These are phyloP conservation scores for Cerastis rubricosa DNA, from an alignment of 2,888 invertebrate species.

Conservation along the genomic window DNA sequence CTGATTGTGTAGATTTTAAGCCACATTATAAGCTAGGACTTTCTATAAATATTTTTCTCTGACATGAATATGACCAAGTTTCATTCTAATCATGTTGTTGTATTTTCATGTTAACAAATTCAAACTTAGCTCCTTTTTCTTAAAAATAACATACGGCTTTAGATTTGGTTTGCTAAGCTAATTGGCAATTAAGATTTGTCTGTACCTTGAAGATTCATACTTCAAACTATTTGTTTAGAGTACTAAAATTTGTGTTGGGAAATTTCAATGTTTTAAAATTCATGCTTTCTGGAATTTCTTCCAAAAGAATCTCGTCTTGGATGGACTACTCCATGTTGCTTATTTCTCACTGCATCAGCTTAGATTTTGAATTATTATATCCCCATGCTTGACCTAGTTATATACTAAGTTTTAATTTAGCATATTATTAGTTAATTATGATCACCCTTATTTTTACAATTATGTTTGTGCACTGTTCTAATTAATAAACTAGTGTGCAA, in stretches of 20 bases:
- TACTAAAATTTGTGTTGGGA: neutral
- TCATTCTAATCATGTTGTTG: neutral
- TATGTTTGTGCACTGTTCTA: constrained; percentile 9
- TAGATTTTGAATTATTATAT: constrained; percentile 36
- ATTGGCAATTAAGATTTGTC: neutral
- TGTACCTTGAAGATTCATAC: neutral
- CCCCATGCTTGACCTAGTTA: constrained; percentile 23
- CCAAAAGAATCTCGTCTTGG: constrained; percentile 3
- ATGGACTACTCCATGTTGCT: constrained; percentile 33
- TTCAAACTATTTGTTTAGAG: neutral
- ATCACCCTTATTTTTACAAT: constrained; percentile 11
- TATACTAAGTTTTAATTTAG: constrained; percentile 26
- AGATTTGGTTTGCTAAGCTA: neutral
- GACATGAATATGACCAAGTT: neutral
- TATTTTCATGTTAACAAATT: neutral
- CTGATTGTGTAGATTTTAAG: neutral
- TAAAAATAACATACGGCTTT: neutral
- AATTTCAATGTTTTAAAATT: neutral
- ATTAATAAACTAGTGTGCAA: neutral
- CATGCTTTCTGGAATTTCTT: neutral
- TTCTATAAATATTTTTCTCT: neutral
- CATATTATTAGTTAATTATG: constrained; percentile 27
- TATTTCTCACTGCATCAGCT: constrained; percentile 26
- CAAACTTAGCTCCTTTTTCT: neutral
- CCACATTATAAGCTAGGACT: neutral